These are phyloP conservation scores for Oligia fasciuncula DNA, from an alignment of 2,888 invertebrate species.

Conservation along the genomic window DNA sequence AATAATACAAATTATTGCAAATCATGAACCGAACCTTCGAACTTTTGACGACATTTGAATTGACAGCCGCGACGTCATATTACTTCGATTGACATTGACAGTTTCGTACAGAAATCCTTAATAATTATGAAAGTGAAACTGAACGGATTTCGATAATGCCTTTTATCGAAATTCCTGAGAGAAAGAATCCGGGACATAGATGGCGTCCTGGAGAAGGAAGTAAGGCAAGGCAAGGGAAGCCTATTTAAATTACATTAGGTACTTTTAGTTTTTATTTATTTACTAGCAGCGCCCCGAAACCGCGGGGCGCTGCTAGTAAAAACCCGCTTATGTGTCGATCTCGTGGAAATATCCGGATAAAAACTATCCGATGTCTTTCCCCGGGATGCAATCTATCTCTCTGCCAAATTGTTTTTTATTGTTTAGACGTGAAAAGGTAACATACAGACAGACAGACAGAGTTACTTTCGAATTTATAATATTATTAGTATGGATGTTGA, in stretches of 20 bases:
- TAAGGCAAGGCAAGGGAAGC: not conserved
- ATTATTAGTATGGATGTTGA: too few relatives aligned
- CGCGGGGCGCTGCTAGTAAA: too few relatives aligned
- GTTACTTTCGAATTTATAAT: too few relatives aligned
- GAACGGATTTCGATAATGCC: not conserved
- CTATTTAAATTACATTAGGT: not conserved
- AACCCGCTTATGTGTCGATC: too few relatives aligned
- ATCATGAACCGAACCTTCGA: conserved; percentile 71
- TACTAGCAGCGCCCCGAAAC: too few relatives aligned
- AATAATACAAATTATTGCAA: conserved; percentile 57
- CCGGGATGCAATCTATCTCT: too few relatives aligned
- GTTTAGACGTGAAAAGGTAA: too few relatives aligned
- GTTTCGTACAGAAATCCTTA: conserved; percentile 42
- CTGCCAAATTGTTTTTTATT: too few relatives aligned
- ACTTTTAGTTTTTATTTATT: not conserved
- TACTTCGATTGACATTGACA: conserved; percentile 18
- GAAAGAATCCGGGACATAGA: too few relatives aligned
- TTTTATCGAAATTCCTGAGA: not conserved
- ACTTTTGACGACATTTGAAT: conserved; percentile 72
- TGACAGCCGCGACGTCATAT: conserved; percentile 35
- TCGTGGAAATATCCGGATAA: too few relatives aligned
- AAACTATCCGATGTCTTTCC: too few relatives aligned
- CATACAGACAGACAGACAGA: too few relatives aligned
- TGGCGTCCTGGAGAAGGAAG: not conserved
- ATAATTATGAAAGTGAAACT: not conserved